Evolutionary conservation across 1,140 invertebrate species (phyloP), one percentile per base, ranked within the genome.

Genomic region (Meloidogyne floridensis): DNA sequence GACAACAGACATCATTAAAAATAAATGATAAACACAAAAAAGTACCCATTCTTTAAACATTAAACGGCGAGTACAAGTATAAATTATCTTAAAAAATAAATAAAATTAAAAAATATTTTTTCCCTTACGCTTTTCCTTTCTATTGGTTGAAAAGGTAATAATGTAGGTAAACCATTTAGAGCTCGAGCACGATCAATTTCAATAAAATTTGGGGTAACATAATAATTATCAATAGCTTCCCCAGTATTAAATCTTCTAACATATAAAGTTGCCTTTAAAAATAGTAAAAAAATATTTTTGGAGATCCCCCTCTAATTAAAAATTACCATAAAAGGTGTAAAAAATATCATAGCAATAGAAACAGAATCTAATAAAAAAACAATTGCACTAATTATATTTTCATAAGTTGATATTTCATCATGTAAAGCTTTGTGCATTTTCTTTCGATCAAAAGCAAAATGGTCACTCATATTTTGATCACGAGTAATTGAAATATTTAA

Each of bases 171-270:
- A 73, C 80, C 69, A 65, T 65, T 73, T 20, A 59, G 47, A 65
- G 77, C 65, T 7, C 85, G 77, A 5, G 54, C 42, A 18, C 13
- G 42, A 53, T 86, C 85, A 69, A 85, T 84, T 72, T 82, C 32
- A 8, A 71, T 7, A 73, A 86, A 84, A 20, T 78, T 69, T 53
- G 65, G 18, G 42, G 32, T 79, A 6, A 86, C 59, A 74, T 65
- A 86, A 43, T 79, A 84, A 53, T 86, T 86, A 54, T 86, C 85
- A 51, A 53, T 56, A n/a, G 75, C 18, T 65, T 77, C 77, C 1
- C 20, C 43, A 32, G 59, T 59, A 72, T 82, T 72, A 70, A 85
- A 85, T n/a, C 70, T 65, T 51, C 47, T 54, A 11, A 85, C 65
- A 56, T 85, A 85, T 20, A 85, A n/a, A 43, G 74, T 59, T 11